These are phyloP conservation scores for Chloroceryle inda DNA, from an alignment of 2,797 vertebrate genomes.

Conservation along the genomic window DNA sequence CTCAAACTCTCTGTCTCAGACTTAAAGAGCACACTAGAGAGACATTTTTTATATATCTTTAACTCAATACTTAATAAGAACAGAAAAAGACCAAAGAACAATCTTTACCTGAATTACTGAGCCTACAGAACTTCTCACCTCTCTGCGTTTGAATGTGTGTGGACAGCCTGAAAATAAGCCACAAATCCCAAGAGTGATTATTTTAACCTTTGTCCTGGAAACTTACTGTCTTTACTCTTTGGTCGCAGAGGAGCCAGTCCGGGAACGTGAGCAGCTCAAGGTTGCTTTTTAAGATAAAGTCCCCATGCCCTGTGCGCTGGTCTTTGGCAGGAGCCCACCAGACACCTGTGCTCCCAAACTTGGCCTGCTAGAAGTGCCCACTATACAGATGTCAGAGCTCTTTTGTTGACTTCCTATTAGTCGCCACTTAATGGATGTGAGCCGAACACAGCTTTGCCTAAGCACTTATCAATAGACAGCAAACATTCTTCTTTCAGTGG, in stretches of 20 bases:
- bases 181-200: background rate
- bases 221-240: background rate
- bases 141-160: background rate
- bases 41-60: conserved; percentile 42
- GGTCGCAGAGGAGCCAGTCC: background rate
- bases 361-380: conserved; percentile 73
- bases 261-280: background rate
- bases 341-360: conserved; percentile 85
- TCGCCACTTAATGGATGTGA: conserved; percentile 82
- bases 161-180: conserved; percentile 22
- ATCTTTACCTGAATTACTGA: conserved; percentile 27
- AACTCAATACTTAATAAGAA: conserved; percentile 29
- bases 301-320: background rate
- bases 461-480: conserved; percentile 82
- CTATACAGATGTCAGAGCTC: conserved; percentile 84
- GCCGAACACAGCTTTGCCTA: conserved; percentile 79
- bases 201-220: conserved; percentile 53
- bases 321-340: conserved; percentile 69
- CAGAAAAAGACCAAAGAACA: conserved; percentile 25
- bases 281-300: conserved; percentile 32
- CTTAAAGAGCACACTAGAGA: conserved; percentile 9
- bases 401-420: conserved; percentile 85
- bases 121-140: background rate
- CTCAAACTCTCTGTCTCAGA: conserved; percentile 4
- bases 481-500: conserved; percentile 83